Evolutionary conservation across 2,113 vertebrate genomes (phyloP).

Genomic region (Cephalopholis sonnerati): DNA sequence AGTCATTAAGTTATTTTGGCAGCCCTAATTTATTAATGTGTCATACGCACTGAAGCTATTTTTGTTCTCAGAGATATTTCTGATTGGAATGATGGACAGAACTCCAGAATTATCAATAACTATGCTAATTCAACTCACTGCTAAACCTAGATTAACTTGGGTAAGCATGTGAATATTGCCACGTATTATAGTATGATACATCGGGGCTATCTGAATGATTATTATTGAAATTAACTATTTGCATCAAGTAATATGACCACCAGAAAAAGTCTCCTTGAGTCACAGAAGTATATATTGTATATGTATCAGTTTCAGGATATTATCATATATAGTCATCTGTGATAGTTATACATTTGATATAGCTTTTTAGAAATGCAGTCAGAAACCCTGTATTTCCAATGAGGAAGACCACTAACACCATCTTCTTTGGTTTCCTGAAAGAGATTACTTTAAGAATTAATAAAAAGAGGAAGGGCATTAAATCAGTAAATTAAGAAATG

Average conservation of each 20-base stretch:
- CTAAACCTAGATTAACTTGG: too few relatives aligned
- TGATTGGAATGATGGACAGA: too few relatives aligned
- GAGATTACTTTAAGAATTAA: not conserved
- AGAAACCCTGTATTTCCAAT: conserved; percentile 88
- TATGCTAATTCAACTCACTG: too few relatives aligned
- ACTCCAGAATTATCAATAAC: too few relatives aligned
- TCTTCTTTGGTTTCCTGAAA: conserved; percentile 83
- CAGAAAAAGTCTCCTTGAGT: not conserved
- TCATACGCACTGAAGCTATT: too few relatives aligned
- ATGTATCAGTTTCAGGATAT: not conserved
- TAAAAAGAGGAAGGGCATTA: not conserved
- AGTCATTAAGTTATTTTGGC: too few relatives aligned
- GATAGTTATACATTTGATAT: conserved; percentile 79
- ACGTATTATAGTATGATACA: not conserved
- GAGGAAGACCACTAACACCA: conserved; percentile 85
- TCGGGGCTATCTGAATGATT: not conserved
- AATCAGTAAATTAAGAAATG: too few relatives aligned
- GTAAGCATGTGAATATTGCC: too few relatives aligned
- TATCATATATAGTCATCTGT: not conserved
- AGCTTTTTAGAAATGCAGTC: conserved; percentile 81
- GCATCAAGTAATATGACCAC: not conserved
- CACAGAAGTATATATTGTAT: not conserved
- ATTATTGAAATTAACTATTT: not conserved
- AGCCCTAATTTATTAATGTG: too few relatives aligned
- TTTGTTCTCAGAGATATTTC: too few relatives aligned